A percentile compares a stretch with the other conserved stretches of the same genome.
Evolutionary conservation across 1,140 invertebrate genomes (phyloP).

Genomic region (Neotoxoptera formosana): DNA sequence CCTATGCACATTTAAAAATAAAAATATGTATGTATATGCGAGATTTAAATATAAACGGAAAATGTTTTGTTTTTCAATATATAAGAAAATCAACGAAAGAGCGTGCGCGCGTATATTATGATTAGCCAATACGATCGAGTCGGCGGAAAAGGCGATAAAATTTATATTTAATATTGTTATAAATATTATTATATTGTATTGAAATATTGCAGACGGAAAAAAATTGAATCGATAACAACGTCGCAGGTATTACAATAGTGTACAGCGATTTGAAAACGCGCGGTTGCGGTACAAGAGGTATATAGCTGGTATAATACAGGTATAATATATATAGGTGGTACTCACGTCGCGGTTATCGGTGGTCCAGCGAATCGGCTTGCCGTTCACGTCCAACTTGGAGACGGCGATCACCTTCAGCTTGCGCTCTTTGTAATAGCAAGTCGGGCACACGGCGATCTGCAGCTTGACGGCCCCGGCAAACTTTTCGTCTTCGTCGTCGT

Average conservation of each 20-base stretch:
- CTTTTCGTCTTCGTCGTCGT: neutral
- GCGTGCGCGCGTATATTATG: too few species aligned
- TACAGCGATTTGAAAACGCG: too few species aligned
- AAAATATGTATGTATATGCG: neutral
- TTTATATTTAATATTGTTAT: too few species aligned
- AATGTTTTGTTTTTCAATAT: neutral
- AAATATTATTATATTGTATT: neutral
- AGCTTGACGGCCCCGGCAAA: neutral
- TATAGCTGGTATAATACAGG: too few species aligned
- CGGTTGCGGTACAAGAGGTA: too few species aligned
- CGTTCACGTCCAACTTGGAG: neutral
- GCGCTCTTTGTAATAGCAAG: neutral
- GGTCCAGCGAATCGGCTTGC: neutral
- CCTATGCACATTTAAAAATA: neutral
- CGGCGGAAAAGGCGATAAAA: neutral
- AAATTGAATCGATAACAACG: neutral
- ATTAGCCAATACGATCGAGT: neutral
- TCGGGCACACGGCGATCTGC: neutral
- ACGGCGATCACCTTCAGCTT: conserved; percentile 28
- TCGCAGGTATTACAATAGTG: neutral
- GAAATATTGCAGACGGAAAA: neutral
- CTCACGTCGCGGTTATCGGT: neutral
- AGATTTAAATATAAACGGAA: neutral
- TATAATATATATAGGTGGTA: neutral
- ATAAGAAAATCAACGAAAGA: neutral